Evolutionary conservation across 2,797 vertebrate species (phyloP).

Genomic region (Pipistrellus nathusii): DNA sequence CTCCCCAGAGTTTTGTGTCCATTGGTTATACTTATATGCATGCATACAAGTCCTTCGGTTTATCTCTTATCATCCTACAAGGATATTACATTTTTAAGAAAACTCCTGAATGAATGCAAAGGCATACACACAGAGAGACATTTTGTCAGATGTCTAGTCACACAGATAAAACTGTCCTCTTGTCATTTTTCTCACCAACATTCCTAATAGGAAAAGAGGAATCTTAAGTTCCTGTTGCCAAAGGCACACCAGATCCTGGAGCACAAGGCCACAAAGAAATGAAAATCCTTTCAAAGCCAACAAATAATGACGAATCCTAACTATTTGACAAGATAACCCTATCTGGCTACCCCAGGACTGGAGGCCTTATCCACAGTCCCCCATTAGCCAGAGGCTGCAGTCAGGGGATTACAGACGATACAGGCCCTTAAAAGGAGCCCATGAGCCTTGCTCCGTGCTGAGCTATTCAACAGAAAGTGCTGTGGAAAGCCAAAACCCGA

Average conservation of each 20-base stretch:
- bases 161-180: slow-evolving; percentile 20
- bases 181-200: neutral
- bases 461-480: neutral
- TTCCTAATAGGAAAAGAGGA: neutral
- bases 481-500: neutral
- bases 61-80: no score
- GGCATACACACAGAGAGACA: neutral
- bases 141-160: slow-evolving; percentile 16
- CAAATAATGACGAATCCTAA: neutral
- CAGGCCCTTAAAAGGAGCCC: neutral
- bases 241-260: neutral
- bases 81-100: neutral
- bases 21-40: no score
- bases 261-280: neutral
- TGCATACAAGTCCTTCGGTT: no score
- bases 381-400: neutral
- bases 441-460: neutral
- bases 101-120: neutral
- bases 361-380: neutral
- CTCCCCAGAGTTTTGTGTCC: no score
- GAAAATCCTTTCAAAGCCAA: slow-evolving; percentile 45
- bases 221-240: neutral
- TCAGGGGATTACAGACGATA: neutral
- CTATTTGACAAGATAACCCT: slow-evolving; percentile 22
- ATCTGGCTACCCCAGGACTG: neutral